Evolutionary conservation across 2,113 vertebrate species (phyloP), one percentile per base, ranked within the genome.

Genomic region (Eurypyga helias): DNA sequence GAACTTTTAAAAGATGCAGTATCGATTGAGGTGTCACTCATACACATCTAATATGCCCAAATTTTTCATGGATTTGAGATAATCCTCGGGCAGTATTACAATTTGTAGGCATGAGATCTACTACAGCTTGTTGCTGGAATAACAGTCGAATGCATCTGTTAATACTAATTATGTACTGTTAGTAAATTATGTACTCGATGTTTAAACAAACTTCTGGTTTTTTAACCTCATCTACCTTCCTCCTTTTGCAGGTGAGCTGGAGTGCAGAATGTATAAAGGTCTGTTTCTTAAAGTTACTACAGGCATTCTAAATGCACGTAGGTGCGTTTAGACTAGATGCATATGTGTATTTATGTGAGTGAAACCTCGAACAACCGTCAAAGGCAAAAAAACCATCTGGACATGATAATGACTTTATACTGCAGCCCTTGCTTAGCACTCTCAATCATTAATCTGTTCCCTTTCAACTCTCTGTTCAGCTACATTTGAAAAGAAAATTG

Each of bases 401-500:
- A 66, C 90, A 21, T 43, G 76, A 77, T 83, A 89, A 69, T 76
- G 84, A 72, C 70, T 88, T 83, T 33, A 67, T 25, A 15, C 29
- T 62, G 67, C 73, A 86, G 64, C 65, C 38, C 61, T 89, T 15
- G 4, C 93, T 91, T 65, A 76, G 52, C 34, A 67, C 41, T 89
- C 48, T 24, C 55, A 54, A 49, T 85, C 66, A 66, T 79, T 86
- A 81, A 73, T 88, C 48, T 72, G 9, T 90, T 89, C 55, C 62
- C 49, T 91, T 75, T 86, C 49, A 80, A 52, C 41, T 80, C 58
- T 72, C 62, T 93, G 92, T 92, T 88, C 79, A 83, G 90, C 85
- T 94, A 72, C 67, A 86, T 90, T 93, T 94, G 79, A 92, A 86
- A 95, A 3, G 43, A 93, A 97, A 93, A 92, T 48, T 48, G 51